Percentiles rank a stretch among this genome's conserved stretches.
Evolutionary conservation across 2,888 invertebrate species (phyloP).

Genomic region (Netelia virgata): DNA sequence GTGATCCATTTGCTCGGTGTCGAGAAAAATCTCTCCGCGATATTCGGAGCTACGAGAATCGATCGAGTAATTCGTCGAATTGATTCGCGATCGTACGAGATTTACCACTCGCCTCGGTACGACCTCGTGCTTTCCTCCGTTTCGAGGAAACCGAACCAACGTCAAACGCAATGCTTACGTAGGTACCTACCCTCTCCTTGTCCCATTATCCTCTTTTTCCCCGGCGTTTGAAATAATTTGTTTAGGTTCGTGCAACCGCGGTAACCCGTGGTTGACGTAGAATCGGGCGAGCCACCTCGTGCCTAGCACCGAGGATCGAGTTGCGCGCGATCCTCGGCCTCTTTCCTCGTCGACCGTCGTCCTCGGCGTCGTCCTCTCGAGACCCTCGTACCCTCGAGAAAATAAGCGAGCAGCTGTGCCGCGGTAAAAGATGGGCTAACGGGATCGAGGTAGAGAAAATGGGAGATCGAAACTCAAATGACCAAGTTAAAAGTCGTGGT

Average conservation of each 20-base stretch:
- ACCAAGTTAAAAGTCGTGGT: neutral
- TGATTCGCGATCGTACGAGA: slow-evolving; percentile 27
- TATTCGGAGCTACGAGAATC: slow-evolving; percentile 20
- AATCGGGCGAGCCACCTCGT: slow-evolving; percentile 79
- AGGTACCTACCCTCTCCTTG: neutral
- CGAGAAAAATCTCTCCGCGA: slow-evolving; percentile 23
- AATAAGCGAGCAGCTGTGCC: slow-evolving; percentile 41
- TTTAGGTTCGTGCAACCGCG: slow-evolving; percentile 78
- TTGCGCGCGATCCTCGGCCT: slow-evolving; percentile 21
- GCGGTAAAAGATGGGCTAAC: neutral
- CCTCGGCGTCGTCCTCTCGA: slow-evolving; percentile 12
- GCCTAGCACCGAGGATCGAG: slow-evolving; percentile 80
- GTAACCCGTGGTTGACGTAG: slow-evolving; percentile 68
- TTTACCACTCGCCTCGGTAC: too few species aligned
- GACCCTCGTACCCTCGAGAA: neutral
- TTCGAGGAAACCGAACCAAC: too few species aligned
- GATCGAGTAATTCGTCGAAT: slow-evolving; percentile 57
- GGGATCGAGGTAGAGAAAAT: slow-evolving; percentile 7
- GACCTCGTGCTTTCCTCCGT: too few species aligned
- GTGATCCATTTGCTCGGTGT: neutral
- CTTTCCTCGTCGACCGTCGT: slow-evolving; percentile 9
- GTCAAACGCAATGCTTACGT: too few species aligned
- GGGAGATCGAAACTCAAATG: slow-evolving; percentile 41
- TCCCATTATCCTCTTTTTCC: slow-evolving; percentile 34
- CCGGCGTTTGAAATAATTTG: slow-evolving; percentile 81